Conservation (phyloP, 1,140 invertebrate genomes). For the Drosophila funebris region DNA sequence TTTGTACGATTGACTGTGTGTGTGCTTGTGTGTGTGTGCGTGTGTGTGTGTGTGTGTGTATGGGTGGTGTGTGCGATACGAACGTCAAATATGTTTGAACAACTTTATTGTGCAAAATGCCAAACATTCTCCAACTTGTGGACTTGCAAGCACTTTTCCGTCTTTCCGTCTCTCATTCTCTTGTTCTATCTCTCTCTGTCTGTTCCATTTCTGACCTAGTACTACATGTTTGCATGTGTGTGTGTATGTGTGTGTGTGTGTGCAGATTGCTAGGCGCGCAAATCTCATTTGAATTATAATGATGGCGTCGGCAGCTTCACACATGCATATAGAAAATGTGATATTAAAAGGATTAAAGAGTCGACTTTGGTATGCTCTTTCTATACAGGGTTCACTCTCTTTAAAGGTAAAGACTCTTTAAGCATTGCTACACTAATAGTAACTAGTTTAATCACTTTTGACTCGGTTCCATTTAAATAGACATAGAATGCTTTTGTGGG, state of each 20-base stretch:
- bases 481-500: no score
- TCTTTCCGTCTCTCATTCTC: not conserved
- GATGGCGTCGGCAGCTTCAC: conserved; percentile 68
- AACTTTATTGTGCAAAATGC: conserved; percentile 82
- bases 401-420: no score
- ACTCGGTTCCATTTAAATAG: no score
- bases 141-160: conserved; percentile 44
- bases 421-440: no score
- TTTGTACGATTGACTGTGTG: not conserved
- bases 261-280: conserved; percentile 68
- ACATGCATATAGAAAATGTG: conserved; percentile 12
- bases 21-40: conserved; percentile 21
- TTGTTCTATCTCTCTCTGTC: conserved; percentile 5
- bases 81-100: conserved; percentile 77
- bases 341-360: not conserved
- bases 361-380: not conserved
- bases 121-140: conserved; percentile 79
- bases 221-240: conserved; percentile 6
- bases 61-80: conserved; percentile 35
- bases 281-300: conserved; percentile 82
- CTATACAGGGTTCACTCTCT: no score
- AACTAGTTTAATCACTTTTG: no score
- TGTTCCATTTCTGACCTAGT: not conserved
- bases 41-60: conserved; percentile 26
- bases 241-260: conserved; percentile 8